Evolutionary conservation across 2,888 invertebrate species (phyloP), one percentile per base, ranked within the genome.

Genomic region (Limenitis camilla): DNA sequence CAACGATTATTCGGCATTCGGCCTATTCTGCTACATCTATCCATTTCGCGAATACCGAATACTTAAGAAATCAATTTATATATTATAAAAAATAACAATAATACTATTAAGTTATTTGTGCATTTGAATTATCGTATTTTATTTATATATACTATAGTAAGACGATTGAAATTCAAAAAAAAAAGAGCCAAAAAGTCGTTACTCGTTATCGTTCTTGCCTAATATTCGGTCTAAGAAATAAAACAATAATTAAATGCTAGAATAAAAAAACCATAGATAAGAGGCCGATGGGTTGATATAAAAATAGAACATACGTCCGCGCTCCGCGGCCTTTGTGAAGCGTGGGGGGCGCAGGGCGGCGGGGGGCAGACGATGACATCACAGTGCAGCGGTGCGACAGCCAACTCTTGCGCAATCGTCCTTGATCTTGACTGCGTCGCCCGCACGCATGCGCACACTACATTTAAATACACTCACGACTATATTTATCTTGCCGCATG

Each of bases 351-450:
- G 55, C 49, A 66, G 70, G 68, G 61, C 65, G 67, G n/a, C n/a
- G n/a, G 68, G 72, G 68, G 72, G 64, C 71, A 77, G 78, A 76
- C 78, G 83, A 84, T 86, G 86, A 86, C 85, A 85, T 86, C 86
- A 86, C 84, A 79, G 65, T 82, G 84, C 85, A 83, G 77, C 77
- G 76, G 74, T 75, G 79, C 80, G 81, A 76, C 80, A 77, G 86
- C 84, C 85, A 85, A 81, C 80, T 81, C 78, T 87, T 86, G 81
- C 86, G 87, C 84, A 87, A 87, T 83, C 84, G 88, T 82, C 88
- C 88, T 88, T 88, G 88, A 88, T 88, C 88, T 88, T 88, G 88
- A 88, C 88, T 88, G 87, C 85, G 86, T 80, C 80, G 81, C 78
- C 79, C 76, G 79, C 81, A 82, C 84, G 82, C 79, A 76, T 76